Conservation (phyloP, 2,113 vertebrate genomes). For the Dasyprocta punctata region DNA sequence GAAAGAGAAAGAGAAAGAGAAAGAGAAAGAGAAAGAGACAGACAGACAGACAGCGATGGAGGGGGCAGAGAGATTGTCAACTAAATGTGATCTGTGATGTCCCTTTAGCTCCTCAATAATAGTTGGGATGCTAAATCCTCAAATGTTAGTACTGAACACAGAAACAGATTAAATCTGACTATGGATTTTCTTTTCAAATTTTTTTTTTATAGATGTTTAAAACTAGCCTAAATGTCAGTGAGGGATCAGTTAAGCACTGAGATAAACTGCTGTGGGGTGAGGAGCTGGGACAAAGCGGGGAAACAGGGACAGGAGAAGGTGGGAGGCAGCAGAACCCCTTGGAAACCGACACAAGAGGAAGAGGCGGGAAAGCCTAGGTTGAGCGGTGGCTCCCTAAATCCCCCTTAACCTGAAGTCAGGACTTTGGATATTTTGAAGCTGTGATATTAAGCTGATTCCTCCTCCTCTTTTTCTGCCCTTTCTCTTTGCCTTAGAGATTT, state of each 20-base stretch:
- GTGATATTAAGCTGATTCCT: neutral
- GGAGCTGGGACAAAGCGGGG: neutral
- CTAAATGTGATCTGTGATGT: neutral
- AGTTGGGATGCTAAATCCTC: neutral
- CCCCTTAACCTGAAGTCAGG: neutral
- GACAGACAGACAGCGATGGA: neutral
- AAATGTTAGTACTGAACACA: neutral
- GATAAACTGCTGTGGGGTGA: neutral
- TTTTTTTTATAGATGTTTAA: neutral
- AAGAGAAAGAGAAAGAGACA: too few relatives aligned
- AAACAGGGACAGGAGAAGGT: neutral
- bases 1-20: too few relatives aligned
- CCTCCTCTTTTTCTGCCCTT: neutral
- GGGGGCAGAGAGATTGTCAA: neutral
- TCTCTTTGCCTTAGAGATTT: neutral
- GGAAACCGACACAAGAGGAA: neutral
- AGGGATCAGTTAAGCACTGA: neutral
- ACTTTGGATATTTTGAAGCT: neutral
- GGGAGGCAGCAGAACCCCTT: neutral
- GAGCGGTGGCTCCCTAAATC: rapidly evolving
- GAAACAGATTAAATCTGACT: neutral
- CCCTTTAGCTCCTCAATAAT: neutral
- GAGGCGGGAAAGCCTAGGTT: rapidly evolving
- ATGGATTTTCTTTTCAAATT: neutral
- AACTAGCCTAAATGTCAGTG: neutral